Conservation (phyloP, 2,888 invertebrate species). For the Hyalella azteca region DNA sequence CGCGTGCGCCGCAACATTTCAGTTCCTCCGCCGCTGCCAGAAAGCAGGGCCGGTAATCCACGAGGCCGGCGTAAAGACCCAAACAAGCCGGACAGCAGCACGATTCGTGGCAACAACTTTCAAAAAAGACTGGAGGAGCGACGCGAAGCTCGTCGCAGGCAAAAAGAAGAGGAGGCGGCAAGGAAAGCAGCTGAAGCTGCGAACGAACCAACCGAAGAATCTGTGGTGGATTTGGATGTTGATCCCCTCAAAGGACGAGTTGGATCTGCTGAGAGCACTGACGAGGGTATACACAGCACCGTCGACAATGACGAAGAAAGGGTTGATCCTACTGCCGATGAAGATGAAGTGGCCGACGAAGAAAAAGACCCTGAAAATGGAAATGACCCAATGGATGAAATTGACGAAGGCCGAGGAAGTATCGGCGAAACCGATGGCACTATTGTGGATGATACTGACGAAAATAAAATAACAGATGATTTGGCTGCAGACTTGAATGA, state of each 20-base stretch:
- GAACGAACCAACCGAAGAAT: slow-evolving; percentile 13
- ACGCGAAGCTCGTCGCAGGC: neutral
- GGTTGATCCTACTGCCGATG: neutral
- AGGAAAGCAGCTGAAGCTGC: neutral
- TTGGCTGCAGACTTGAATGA: slow-evolving; percentile 17
- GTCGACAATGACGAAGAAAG: neutral
- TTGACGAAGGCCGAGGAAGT: slow-evolving; percentile 8
- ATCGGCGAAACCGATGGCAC: neutral
- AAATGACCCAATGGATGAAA: neutral
- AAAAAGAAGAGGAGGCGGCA: neutral
- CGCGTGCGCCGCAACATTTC: neutral
- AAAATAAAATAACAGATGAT: slow-evolving; percentile 5
- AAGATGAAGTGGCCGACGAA: neutral
- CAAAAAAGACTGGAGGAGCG: slow-evolving; percentile 18
- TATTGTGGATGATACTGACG: neutral
- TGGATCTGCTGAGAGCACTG: neutral
- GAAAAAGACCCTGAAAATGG: neutral
- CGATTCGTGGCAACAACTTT: neutral
- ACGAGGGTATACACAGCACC: neutral
- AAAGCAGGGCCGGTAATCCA: neutral
- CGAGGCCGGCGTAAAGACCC: neutral
- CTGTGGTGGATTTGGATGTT: neutral
- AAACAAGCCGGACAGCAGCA: neutral
- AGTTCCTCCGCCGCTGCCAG: neutral
- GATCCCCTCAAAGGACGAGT: neutral